phyloP scores from a whole-genome alignment of 2,113 vertebrate genomes.

The Excalfactoria chinensis region DNA sequence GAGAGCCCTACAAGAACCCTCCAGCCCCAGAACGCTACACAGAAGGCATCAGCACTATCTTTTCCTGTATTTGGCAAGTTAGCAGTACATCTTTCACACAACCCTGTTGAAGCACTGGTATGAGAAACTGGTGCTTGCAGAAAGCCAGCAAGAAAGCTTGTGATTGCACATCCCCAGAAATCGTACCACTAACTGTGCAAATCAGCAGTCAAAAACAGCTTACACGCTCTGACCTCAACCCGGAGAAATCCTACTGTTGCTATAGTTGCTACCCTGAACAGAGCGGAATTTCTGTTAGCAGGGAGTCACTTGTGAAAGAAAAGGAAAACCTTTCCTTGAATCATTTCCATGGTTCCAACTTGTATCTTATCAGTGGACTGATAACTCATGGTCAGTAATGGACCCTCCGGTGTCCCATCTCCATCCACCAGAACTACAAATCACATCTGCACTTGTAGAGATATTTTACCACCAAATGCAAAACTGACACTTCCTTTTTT shows the following conservation, averaged over 20 bases:
- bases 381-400: not conserved
- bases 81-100: not conserved
- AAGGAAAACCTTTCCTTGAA: constrained; percentile 14
- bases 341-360: not conserved
- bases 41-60: not conserved
- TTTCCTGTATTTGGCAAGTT: not conserved
- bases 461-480: not conserved
- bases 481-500: not conserved
- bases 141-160: not conserved
- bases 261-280: constrained; percentile 27
- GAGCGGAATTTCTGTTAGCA: not conserved
- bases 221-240: constrained; percentile 38
- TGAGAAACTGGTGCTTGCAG: not conserved
- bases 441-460: not conserved
- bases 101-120: not conserved
- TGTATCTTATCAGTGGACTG: not conserved
- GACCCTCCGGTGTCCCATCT: not conserved
- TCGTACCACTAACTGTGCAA: not conserved
- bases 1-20: not conserved
- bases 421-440: not conserved
- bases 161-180: not conserved
- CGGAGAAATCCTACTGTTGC: constrained; percentile 34
- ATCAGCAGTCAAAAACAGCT: constrained; percentile 48
- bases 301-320: constrained; percentile 4
- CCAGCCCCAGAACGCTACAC: rapidly evolving